A percentile compares a stretch with the other conserved stretches of the same genome.
These are phyloP conservation scores for Leptinotarsa lineolata DNA, from an alignment of 1,140 invertebrate species.

Conservation along the genomic window DNA sequence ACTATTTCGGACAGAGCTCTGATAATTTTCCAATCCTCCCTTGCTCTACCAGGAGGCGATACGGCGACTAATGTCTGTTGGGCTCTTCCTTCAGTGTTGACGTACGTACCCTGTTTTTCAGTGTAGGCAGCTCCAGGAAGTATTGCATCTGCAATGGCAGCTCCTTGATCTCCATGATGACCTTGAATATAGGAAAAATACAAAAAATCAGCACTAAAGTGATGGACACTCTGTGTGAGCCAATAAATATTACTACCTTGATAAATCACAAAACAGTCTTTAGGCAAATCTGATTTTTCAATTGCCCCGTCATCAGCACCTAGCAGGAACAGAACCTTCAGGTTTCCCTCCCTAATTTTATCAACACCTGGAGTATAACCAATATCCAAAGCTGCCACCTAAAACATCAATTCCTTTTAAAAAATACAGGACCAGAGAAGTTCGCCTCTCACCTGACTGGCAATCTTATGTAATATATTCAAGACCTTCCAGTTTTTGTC, in stretches of 20 bases:
- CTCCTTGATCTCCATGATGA: constrained; percentile 95
- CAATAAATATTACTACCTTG: constrained; percentile 65
- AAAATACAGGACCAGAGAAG: neutral
- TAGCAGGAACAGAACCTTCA: constrained; percentile 86
- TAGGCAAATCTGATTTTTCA: constrained; percentile 75
- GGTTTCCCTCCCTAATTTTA: constrained; percentile 68
- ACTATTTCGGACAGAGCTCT: constrained; percentile 75
- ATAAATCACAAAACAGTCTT: constrained; percentile 89
- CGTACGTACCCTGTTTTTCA: constrained; percentile 95
- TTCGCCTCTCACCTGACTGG: constrained; percentile 70
- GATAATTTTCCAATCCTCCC: constrained; percentile 99
- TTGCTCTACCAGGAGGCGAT: constrained; percentile 89
- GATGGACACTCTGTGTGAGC: too few relatives aligned
- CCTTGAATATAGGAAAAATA: constrained; percentile 62
- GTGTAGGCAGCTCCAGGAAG: constrained; percentile 98
- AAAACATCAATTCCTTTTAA: constrained; percentile 12
- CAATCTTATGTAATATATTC: constrained; percentile 89
- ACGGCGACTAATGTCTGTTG: constrained; percentile 91
- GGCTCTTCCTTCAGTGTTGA: constrained; percentile 96
- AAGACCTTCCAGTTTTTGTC: constrained; percentile 71
- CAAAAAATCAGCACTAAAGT: neutral
- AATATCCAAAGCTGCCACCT: constrained; percentile 89
- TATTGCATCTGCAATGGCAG: constrained; percentile 89
- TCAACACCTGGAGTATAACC: constrained; percentile 86
- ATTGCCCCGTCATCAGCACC: constrained; percentile 90